A percentile compares a stretch with the other conserved stretches of the same genome.
These are phyloP conservation scores for Pachymerium ferrugineum DNA, from an alignment of 2,888 invertebrate species.

Conservation along the genomic window DNA sequence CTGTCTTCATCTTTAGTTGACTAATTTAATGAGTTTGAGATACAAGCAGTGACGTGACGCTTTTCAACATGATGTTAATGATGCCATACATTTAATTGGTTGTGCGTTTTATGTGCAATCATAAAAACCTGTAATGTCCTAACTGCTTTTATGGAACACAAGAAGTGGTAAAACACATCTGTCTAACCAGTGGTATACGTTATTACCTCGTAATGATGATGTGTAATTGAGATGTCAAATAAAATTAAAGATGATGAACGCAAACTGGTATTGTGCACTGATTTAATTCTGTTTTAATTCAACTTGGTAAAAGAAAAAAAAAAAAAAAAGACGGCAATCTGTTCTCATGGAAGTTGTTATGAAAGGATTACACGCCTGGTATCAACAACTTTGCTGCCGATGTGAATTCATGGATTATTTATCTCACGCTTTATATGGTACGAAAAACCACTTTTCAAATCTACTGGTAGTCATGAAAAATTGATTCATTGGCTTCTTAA, in stretches of 20 bases:
- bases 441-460: conserved; percentile 4
- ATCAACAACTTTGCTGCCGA: background rate
- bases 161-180: conserved; percentile 27
- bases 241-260: conserved; percentile 18
- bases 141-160: conserved; percentile 23
- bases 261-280: no score
- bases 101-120: conserved; percentile 2
- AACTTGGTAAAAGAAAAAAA: background rate
- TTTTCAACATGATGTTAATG: conserved; percentile 19
- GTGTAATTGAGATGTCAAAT: conserved; percentile 23
- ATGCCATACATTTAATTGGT: conserved; percentile 15
- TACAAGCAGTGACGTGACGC: background rate
- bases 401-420: background rate
- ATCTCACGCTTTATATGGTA: background rate
- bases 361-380: background rate
- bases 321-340: no score
- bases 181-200: conserved; percentile 9
- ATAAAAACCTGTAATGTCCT: conserved; percentile 21
- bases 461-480: background rate
- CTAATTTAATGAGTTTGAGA: conserved; percentile 10
- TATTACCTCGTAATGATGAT: conserved; percentile 9
- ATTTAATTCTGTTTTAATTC: background rate
- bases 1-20: background rate
- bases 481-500: conserved; percentile 25
- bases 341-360: background rate